Percentiles rank a stretch among this genome's conserved stretches.
Evolutionary conservation across 1,140 invertebrate species (phyloP).

Genomic region (Drosophila asahinai): DNA sequence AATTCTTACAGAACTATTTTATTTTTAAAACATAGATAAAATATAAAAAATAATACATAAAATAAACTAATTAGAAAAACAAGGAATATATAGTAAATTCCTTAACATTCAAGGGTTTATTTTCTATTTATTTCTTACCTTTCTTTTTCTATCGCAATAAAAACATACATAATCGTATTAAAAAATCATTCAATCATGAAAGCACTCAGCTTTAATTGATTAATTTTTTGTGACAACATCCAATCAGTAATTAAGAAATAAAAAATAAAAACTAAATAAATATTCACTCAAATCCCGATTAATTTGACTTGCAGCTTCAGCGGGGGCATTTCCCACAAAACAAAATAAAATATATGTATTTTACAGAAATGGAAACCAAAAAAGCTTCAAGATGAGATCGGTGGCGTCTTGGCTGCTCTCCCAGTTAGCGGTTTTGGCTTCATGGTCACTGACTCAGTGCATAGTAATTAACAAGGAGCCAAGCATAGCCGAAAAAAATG

Average conservation of each 20-base stretch:
- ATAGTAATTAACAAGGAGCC: conserved; percentile 69
- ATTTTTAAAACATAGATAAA: too few species aligned
- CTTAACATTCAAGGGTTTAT: too few species aligned
- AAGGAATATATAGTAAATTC: too few species aligned
- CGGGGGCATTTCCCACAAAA: not conserved
- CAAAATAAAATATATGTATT: not conserved
- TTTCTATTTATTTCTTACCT: not conserved
- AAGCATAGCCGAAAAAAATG: conserved; percentile 18
- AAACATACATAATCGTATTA: not conserved
- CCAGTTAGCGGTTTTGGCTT: conserved; percentile 45
- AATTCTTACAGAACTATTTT: too few species aligned
- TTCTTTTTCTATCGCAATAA: not conserved
- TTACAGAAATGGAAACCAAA: not conserved
- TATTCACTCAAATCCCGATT: not conserved
- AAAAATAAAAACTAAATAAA: not conserved
- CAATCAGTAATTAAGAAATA: not conserved
- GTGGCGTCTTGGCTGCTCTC: conserved; percentile 11
- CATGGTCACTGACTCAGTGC: conserved; percentile 79
- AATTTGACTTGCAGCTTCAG: not conserved
- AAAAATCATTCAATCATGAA: not conserved
- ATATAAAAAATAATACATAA: not conserved
- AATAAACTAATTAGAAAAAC: too few species aligned
- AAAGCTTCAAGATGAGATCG: conserved; percentile 21
- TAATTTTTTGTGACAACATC: not conserved
- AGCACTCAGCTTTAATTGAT: conserved; percentile 1